Base-by-base conservation (phyloP, 2,888 invertebrate genomes). In the Ormyrus rosae region DNA sequence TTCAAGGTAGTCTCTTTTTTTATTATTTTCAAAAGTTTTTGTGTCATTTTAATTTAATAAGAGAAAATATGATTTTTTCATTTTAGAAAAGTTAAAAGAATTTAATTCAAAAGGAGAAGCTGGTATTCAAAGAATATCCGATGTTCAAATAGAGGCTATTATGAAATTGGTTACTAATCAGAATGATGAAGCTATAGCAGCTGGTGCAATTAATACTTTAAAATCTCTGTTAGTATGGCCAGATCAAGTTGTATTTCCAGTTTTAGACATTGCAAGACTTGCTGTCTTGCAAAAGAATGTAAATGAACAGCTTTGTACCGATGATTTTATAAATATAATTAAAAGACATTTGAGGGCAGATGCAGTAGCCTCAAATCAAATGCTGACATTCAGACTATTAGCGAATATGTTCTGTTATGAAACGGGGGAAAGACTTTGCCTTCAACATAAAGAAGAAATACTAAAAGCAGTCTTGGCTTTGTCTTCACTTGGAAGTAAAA, bases 221-320 rank as follows among this genome's bases (percentile, higher is more conserved):
- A 85, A 80, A 64, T 83, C 64, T 9, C 84, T 90, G 48, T 78
- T 90, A 13, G 83, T 86, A 13, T 91, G 90, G 90, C 87, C 90
- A 6, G 84, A 86, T 6, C 96, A 96, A 87, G 93, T 95, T 83
- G 92, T 98, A 1, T 98, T 98, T 88, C 99, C 99, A 0, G 96
- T 95, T 6, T 91, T 99, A 84, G 99, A 99, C 88, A 92, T 98
- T 6, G 93, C 97, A 11, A 93, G 99, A 83, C 91, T 98, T 87
- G 96, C 96, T 0, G 93, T 98, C 58, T 93, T 96, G 65, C 94
- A 94, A 83, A 93, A 93, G 86, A 91, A 93, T 5, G 92, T 96
- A 6, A 94, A 94, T 83, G 88, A 91, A 6, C 85, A 91, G 65
- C 89, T 95, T 68, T 92, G 93, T 86, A 86, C 89, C 74, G 87